These are phyloP conservation scores for Palythoa grandiflora DNA, from an alignment of 92 coral and sea anemone genomes.

Conservation along the genomic window DNA sequence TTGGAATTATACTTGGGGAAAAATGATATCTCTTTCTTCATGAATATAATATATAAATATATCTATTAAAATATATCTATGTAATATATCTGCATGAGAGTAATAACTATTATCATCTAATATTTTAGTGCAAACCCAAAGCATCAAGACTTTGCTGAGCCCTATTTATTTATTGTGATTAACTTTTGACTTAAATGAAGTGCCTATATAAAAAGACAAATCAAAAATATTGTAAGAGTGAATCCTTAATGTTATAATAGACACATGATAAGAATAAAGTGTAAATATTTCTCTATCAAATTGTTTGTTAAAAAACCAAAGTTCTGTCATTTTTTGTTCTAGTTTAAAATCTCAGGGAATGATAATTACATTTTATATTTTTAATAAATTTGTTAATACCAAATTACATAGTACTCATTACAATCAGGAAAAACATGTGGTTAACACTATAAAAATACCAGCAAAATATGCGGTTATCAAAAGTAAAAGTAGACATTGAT, in stretches of 20 bases:
- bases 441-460: slow-evolving; percentile 31
- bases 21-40: slow-evolving; percentile 4
- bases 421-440: slow-evolving; percentile 23
- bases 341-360: slow-evolving; percentile 3
- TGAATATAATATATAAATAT: background rate
- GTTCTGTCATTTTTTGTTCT: background rate
- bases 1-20: slow-evolving; percentile 7
- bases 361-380: slow-evolving; percentile 23
- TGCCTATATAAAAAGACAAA: background rate
- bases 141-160: background rate
- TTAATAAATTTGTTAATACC: slow-evolving; percentile 26
- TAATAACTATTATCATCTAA: background rate
- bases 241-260: background rate
- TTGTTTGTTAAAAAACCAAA: background rate
- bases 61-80: slow-evolving; percentile 21
- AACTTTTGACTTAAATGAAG: slow-evolving; percentile 8
- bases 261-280: background rate
- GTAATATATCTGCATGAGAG: slow-evolving; percentile 28
- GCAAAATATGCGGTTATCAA: slow-evolving; percentile 31
- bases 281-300: slow-evolving; percentile 3
- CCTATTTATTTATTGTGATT: slow-evolving; percentile 4
- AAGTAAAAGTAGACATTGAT: slow-evolving; percentile 15
- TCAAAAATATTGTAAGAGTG: slow-evolving; percentile 2
- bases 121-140: slow-evolving; percentile 9
- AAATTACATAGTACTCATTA: slow-evolving; percentile 26